phyloP scores from a whole-genome alignment of 2,888 invertebrate species.

The Nephrotoma flavescens region DNA sequence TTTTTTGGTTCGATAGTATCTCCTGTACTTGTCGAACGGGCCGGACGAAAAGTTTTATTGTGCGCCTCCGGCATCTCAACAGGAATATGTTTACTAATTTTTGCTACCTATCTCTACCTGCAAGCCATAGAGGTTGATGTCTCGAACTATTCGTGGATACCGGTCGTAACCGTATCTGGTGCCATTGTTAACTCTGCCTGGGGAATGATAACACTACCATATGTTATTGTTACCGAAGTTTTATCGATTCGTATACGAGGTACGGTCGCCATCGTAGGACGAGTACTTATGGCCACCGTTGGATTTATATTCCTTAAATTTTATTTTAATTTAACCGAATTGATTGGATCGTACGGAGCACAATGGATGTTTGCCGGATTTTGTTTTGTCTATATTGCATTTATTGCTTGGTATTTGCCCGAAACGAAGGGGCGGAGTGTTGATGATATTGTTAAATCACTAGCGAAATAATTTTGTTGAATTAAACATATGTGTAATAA shows the following conservation, averaged over 20 bases:
- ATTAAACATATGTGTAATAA: too few species aligned
- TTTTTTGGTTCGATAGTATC: slow-evolving; percentile 24
- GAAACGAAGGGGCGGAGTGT: slow-evolving; percentile 28
- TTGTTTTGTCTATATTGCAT: slow-evolving; percentile 20
- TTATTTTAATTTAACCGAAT: slow-evolving; percentile 19
- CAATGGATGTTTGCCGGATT: slow-evolving; percentile 23
- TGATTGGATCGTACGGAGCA: slow-evolving; percentile 23
- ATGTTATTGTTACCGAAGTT: slow-evolving; percentile 24
- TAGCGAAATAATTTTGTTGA: slow-evolving; percentile 9
- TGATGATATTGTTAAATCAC: slow-evolving; percentile 20
- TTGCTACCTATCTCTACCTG: slow-evolving; percentile 21
- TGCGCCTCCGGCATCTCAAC: slow-evolving; percentile 13
- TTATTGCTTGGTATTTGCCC: slow-evolving; percentile 23
- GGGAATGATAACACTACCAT: slow-evolving; percentile 23
- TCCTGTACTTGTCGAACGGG: slow-evolving; percentile 14
- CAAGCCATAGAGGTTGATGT: slow-evolving; percentile 12
- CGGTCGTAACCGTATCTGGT: slow-evolving; percentile 21
- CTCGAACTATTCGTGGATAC: slow-evolving; percentile 20
- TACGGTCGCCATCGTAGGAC: neutral
- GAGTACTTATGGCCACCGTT: neutral
- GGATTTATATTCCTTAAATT: slow-evolving; percentile 8
- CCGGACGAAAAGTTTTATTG: slow-evolving; percentile 11
- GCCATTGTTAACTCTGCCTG: slow-evolving; percentile 22
- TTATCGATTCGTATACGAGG: slow-evolving; percentile 16
- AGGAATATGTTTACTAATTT: slow-evolving; percentile 17